Evolutionary conservation across 2,888 invertebrate genomes (phyloP), one percentile per base, ranked within the genome.

Genomic region (Phania funesta): DNA sequence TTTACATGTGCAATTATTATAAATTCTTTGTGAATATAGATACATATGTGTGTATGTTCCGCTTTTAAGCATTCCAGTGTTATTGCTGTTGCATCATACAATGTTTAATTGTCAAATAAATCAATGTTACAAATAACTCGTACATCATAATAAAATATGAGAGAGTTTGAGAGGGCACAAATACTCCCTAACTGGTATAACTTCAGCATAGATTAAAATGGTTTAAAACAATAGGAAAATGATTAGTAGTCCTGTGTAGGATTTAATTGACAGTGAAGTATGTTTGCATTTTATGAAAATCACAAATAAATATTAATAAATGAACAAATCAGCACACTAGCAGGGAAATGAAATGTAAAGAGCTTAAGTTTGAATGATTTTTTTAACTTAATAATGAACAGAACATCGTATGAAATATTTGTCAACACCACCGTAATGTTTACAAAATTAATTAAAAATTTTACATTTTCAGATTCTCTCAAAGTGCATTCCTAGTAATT

Each of bases 1-100:
- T 74, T 84, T 71, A 85, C 84, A 85, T 84, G 85, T 82, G 85
- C 83, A 84, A 85, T 85, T 84, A 85, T 85, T 85, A 84, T 76
- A 65, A 78, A 83, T 80, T 83, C 41, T 71, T 68, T 76, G 29
- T 7, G 35, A n/a, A 38, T 58, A 38, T 11, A n/a, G 6, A 22
- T 32, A 3, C 9, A 22, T 20, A 3, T 22, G 22, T 41, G 1
- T 26, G 48, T n/a, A n/a, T 60, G 32, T 52, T 44, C n/a, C 35
- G n/a, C 46, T 74, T 58, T 58, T 41, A 50, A 62, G 41, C 13
- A 48, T n/a, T 74, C n/a, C 41, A 18, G 50, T 20, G 38, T 71
- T 62, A 18, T 60, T 75, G 54, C 48, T 65, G 35, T 46, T 67
- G 58, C 46, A 64, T 46, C 20, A n/a, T 16, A 50, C 48, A 78